Conservation (phyloP, 2,113 vertebrate species). For the Cheirogaleus medius region DNA sequence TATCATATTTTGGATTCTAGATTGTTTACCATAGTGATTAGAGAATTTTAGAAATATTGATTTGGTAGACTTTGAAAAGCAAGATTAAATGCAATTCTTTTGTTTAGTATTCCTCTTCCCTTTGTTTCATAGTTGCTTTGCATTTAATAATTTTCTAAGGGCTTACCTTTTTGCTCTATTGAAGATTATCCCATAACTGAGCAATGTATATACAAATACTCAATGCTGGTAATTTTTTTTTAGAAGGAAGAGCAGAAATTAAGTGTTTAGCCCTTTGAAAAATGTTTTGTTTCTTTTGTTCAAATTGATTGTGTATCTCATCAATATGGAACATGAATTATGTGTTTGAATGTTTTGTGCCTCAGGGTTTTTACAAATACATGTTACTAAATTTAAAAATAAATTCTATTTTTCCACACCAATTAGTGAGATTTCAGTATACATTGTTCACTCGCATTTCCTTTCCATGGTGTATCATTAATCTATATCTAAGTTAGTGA, state of each 20-base stretch:
- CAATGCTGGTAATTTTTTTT: background rate
- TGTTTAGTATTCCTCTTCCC: background rate
- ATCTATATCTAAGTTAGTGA: background rate
- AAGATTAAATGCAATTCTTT: background rate
- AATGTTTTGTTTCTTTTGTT: constrained; percentile 21
- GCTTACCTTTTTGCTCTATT: background rate
- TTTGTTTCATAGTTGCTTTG: background rate
- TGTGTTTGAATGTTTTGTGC: background rate
- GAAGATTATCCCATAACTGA: constrained; percentile 29
- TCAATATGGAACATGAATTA: background rate
- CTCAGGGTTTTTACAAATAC: background rate
- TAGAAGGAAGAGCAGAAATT: background rate
- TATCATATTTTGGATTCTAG: constrained; percentile 2
- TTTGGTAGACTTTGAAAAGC: background rate
- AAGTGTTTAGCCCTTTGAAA: background rate
- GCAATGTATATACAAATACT: background rate
- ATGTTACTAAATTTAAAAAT: background rate
- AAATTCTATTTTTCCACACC: background rate
- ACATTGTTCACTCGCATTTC: constrained; percentile 15
- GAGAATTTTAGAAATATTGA: background rate
- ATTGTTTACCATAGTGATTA: background rate
- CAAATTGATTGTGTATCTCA: background rate
- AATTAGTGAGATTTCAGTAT: constrained; percentile 9
- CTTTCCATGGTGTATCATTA: background rate
- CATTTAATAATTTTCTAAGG: constrained; percentile 20